Evolutionary conservation across 2,797 vertebrate genomes (phyloP).

Genomic region (Glossophaga mutica): DNA sequence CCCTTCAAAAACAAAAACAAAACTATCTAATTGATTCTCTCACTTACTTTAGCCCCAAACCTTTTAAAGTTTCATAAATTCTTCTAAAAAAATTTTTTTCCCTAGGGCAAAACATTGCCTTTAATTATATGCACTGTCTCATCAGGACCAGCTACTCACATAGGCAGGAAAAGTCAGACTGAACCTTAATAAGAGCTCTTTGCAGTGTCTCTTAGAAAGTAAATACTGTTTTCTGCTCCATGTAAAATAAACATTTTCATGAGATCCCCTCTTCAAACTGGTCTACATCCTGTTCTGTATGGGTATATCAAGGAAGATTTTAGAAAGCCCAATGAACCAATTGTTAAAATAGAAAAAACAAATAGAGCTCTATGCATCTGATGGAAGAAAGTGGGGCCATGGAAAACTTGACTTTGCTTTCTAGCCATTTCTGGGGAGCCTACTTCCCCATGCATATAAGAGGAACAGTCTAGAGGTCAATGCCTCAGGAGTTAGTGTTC

Average conservation of each 20-base stretch:
- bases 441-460: rapidly evolving
- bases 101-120: background rate
- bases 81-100: background rate
- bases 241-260: background rate
- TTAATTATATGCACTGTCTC: background rate
- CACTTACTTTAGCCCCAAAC: background rate
- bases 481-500: rapidly evolving
- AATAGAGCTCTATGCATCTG: rapidly evolving
- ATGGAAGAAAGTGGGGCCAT: rapidly evolving
- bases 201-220: conserved; percentile 11
- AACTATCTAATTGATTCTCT: background rate
- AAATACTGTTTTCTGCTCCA: conserved; percentile 23
- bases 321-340: rapidly evolving
- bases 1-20: background rate
- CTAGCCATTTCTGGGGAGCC: background rate
- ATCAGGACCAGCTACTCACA: background rate
- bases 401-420: background rate
- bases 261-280: background rate
- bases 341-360: background rate
- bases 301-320: background rate
- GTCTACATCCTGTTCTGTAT: rapidly evolving
- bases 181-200: background rate
- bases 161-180: background rate
- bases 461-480: background rate
- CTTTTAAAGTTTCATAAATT: background rate